Evolutionary conservation across 2,113 vertebrate species (phyloP).

Genomic region (Phocoena sinus): DNA sequence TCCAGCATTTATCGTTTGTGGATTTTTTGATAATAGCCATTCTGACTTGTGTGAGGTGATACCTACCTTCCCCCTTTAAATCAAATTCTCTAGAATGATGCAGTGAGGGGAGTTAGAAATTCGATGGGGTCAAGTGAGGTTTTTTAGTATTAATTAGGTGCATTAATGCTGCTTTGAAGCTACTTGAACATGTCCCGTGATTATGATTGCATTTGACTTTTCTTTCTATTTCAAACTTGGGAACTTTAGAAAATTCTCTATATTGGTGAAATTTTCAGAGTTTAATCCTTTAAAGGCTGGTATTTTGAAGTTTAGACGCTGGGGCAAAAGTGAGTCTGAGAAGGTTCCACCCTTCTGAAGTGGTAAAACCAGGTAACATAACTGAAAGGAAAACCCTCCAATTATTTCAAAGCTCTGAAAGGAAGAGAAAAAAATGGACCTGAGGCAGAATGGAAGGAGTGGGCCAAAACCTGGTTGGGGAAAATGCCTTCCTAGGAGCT

Average conservation of each 20-base stretch:
- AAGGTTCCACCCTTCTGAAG: not conserved
- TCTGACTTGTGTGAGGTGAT: too few relatives aligned
- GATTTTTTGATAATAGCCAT: too few relatives aligned
- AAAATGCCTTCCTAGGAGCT: not conserved
- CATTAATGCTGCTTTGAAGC: not conserved
- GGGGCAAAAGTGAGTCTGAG: not conserved
- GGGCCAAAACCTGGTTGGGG: accelerated
- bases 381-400: not conserved
- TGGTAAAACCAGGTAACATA: not conserved
- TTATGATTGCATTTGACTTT: conserved; percentile 39
- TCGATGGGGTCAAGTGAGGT: not conserved
- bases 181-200: conserved; percentile 46
- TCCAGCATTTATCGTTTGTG: too few relatives aligned
- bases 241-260: not conserved
- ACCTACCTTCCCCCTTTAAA: too few relatives aligned
- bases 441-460: not conserved
- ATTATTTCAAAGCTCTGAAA: not conserved
- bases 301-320: not conserved
- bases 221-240: not conserved
- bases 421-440: not conserved
- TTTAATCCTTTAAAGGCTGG: not conserved
- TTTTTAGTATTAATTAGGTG: not conserved
- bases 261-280: not conserved
- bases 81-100: not conserved
- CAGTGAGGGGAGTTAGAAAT: not conserved